These are phyloP conservation scores for Lacerta agilis DNA, from an alignment of 2,797 vertebrate genomes.

Conservation along the genomic window DNA sequence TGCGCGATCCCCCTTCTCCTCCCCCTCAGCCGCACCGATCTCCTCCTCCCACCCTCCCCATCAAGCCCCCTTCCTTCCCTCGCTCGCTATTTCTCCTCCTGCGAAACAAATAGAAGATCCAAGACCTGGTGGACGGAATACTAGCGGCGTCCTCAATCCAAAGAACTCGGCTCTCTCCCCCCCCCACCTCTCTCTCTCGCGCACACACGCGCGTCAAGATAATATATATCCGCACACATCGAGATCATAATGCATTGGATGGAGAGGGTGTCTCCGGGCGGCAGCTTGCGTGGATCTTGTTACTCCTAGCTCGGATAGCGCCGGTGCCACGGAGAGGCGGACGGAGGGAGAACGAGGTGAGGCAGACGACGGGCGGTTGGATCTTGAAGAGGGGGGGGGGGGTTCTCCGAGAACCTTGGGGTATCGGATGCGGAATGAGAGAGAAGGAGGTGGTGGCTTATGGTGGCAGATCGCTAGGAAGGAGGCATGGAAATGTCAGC, in stretches of 20 bases:
- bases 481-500: constrained; percentile 28
- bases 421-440: neutral
- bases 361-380: constrained; percentile 27
- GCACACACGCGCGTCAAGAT: constrained; percentile 1
- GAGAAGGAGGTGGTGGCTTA: neutral
- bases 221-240: constrained; percentile 38
- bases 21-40: neutral
- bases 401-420: neutral
- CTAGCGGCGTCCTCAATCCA: neutral
- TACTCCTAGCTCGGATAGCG: constrained; percentile 28
- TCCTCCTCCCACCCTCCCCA: constrained; percentile 48
- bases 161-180: neutral
- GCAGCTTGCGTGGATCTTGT: constrained; percentile 59
- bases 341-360: constrained; percentile 18
- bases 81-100: constrained; percentile 56
- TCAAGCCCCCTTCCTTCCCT: constrained; percentile 18
- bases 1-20: constrained; percentile 44
- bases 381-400: neutral
- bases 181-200: neutral
- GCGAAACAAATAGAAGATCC: constrained; percentile 62
- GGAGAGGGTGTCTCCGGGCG: constrained; percentile 43
- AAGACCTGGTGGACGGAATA: constrained; percentile 25
- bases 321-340: constrained; percentile 27
- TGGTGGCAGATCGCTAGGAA: constrained; percentile 3
- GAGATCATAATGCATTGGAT: constrained; percentile 56